Base-by-base conservation (phyloP, 2,888 invertebrate species). In the Lithophane socia region DNA sequence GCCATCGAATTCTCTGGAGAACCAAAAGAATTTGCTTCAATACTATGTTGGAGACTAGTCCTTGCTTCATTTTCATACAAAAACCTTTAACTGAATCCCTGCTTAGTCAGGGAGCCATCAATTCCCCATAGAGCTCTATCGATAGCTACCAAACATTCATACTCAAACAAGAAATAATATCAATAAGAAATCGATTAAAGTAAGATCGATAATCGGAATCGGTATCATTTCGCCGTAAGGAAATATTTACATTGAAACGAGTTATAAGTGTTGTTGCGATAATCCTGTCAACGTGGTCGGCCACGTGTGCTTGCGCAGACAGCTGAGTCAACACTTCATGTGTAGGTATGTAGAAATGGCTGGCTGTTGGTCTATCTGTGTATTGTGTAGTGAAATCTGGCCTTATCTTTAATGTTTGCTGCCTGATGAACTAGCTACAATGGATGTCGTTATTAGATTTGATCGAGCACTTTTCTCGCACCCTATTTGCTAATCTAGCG, bases 281-380 rank as follows among this genome's bases (percentile, higher is more conserved):
- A 84, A 87, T 81, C 83, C 82, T 76, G 77, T 82, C 87, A 89
- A 73, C 87, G 87, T 88, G 84, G 69, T 76, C 49, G 54, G 83
- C 91, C 95, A 93, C 93, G 93, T 93, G 93, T 91, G 84, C 69
- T 2, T 10, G 69, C 78, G 80, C 61, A 71, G 68, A 66, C 92
- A 90, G 92, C 92, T 92, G 92, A 91, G 87, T 91, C 89, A 91
- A 92, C 84, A 92, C 44, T 65, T 61, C 80, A 74, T 83, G 83
- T 82, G 83, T 29, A 29, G 29, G 29, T 84, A 79, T 75, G 66
- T 72, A 86, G 85, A 86, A 86, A 84, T 81, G 72, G 24, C 54
- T 77, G 78, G 21, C 44, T 73, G 16, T 73, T 75, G 13, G 64
- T 85, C 75, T 76, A 68, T 72, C 42, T 70, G 49, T 60, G 56